Conservation (phyloP, 2,888 invertebrate species). For the Lysandra bellargus region DNA sequence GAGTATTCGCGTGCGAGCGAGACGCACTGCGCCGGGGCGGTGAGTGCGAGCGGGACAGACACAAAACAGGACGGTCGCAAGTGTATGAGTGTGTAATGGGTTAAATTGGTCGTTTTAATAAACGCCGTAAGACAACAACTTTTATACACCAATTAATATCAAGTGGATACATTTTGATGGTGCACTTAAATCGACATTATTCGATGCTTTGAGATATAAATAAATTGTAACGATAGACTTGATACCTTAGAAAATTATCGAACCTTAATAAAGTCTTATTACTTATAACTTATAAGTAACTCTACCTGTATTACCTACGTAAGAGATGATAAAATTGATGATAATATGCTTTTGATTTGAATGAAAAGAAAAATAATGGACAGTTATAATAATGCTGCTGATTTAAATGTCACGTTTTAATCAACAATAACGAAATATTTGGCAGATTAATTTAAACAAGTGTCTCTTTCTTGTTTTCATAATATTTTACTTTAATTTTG, state of each 20-base stretch:
- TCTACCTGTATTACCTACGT: neutral
- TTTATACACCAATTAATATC: slow-evolving; percentile 19
- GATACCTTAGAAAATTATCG: neutral
- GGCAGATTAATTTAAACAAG: too few species aligned
- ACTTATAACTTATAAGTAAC: neutral
- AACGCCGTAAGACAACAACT: slow-evolving; percentile 48
- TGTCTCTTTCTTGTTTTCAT: too few species aligned
- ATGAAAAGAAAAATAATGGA: too few species aligned
- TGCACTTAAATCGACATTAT: neutral
- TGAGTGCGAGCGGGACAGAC: slow-evolving; percentile 53
- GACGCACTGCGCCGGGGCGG: slow-evolving; percentile 46
- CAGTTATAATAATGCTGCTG: too few species aligned
- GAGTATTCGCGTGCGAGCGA: slow-evolving; percentile 50
- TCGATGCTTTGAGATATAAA: neutral
- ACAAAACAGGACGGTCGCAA: slow-evolving; percentile 75
- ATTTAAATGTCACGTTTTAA: too few species aligned
- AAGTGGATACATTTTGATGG: slow-evolving; percentile 11
- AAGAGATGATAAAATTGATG: too few species aligned
- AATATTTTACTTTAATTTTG: too few species aligned
- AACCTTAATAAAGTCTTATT: neutral
- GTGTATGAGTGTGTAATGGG: slow-evolving; percentile 77
- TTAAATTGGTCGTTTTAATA: slow-evolving; percentile 76
- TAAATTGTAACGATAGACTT: neutral
- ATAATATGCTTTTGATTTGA: too few species aligned
- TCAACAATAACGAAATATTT: too few species aligned